Evolutionary conservation across 2,113 vertebrate species (phyloP).

Genomic region (Stigmatopora argus): DNA sequence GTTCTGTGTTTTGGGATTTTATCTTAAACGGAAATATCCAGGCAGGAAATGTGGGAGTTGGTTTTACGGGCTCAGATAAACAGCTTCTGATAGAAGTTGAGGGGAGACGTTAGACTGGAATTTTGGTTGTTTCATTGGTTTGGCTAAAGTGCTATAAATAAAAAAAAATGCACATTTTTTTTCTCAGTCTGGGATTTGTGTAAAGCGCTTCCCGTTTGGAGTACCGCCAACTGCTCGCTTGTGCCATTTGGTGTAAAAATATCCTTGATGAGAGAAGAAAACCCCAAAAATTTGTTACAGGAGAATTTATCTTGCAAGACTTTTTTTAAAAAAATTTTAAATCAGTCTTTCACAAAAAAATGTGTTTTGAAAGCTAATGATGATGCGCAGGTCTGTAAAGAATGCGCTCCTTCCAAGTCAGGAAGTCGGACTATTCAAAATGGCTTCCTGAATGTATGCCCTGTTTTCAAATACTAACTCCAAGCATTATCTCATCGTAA

Average conservation of each 20-base stretch:
- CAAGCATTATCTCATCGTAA: no score
- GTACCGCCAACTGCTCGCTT: conserved; percentile 25
- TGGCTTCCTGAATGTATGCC: no score
- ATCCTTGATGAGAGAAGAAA: conserved; percentile 11
- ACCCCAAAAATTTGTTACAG: neutral
- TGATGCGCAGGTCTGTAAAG: neutral
- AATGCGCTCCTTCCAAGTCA: no score
- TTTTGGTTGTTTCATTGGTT: conserved; percentile 53
- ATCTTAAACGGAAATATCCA: conserved; percentile 39
- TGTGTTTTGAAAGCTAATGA: no score
- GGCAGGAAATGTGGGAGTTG: conserved; percentile 45
- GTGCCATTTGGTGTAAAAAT: conserved; percentile 2
- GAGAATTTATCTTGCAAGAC: no score
- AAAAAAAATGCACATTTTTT: conserved; percentile 35
- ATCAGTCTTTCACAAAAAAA: no score
- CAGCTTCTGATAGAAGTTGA: conserved; percentile 35
- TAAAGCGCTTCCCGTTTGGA: conserved; percentile 8
- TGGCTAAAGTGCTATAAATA: conserved; percentile 10
- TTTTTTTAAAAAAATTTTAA: no score
- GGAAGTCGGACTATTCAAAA: no score
- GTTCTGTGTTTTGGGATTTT: conserved; percentile 18
- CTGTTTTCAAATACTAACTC: no score
- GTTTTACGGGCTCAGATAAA: conserved; percentile 53
- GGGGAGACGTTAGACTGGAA: conserved; percentile 44
- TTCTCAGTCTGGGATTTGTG: conserved; percentile 27